Evolutionary conservation across 2,797 vertebrate genomes (phyloP).

Genomic region (Huso huso): DNA sequence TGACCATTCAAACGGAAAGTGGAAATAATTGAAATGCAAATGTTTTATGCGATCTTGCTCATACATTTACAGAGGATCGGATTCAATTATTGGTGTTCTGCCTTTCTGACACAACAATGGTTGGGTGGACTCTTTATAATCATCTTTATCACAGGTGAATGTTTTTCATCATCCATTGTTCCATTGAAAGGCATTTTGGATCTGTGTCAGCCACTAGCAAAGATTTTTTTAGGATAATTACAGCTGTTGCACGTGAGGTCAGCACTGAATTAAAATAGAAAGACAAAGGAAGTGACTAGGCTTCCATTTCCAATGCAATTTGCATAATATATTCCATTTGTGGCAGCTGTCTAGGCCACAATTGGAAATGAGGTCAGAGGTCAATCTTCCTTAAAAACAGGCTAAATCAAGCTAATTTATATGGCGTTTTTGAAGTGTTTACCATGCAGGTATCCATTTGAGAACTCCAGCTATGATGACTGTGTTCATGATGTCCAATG

Average conservation of each 20-base stretch:
- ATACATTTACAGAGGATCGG: background rate
- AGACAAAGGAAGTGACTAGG: background rate
- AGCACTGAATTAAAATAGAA: background rate
- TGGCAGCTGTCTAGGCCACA: background rate
- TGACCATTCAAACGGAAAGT: background rate
- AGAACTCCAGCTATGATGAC: too few relatives aligned
- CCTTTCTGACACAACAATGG: background rate
- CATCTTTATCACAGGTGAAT: background rate
- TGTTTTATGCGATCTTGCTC: background rate
- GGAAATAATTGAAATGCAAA: constrained; percentile 10
- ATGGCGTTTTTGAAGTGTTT: too few relatives aligned
- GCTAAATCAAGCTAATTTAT: background rate
- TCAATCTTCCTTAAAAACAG: background rate
- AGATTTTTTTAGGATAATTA: background rate
- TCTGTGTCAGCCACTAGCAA: background rate
- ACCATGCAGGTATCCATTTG: too few relatives aligned
- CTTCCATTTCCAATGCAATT: background rate
- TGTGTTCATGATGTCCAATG: too few relatives aligned
- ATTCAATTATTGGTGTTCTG: background rate
- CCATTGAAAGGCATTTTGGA: background rate
- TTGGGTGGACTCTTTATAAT: too few relatives aligned
- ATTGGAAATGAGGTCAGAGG: constrained; percentile 8
- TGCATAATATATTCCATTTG: constrained; percentile 10
- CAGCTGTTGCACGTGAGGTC: constrained; percentile 1
- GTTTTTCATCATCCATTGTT: background rate